Conservation (phyloP, 1,140 invertebrate species). For the Dendrolimus kikuchii region DNA sequence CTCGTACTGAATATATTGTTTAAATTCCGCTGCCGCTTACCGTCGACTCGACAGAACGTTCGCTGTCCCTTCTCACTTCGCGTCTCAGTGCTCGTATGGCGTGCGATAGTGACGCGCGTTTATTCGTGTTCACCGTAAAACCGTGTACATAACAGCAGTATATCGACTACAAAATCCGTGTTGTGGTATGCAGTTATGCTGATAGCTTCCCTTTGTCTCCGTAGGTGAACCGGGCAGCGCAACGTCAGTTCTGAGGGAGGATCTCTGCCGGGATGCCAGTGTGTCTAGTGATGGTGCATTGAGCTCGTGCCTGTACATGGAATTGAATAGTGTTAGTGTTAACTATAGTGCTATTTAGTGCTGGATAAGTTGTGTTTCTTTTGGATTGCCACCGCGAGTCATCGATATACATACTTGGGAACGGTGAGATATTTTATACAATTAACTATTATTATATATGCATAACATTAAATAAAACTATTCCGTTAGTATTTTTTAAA, state of each 20-base stretch:
- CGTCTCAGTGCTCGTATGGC: conserved; percentile 55
- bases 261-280: conserved; percentile 48
- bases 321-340: conserved; percentile 56
- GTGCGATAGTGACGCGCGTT: conserved; percentile 50
- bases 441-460: conserved; percentile 2
- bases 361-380: conserved; percentile 65
- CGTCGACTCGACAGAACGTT: conserved; percentile 9
- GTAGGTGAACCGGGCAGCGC: conserved; percentile 48
- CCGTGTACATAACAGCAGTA: conserved; percentile 21
- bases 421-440: conserved; percentile 41
- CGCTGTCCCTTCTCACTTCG: conserved; percentile 17
- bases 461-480: too few relatives aligned
- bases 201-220: conserved; percentile 49
- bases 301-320: conserved; percentile 42
- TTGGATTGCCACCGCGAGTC: conserved; percentile 67
- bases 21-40: conserved; percentile 24
- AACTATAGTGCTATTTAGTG: conserved; percentile 63
- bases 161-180: conserved; percentile 29
- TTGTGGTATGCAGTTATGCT: conserved; percentile 38
- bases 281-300: conserved; percentile 64
- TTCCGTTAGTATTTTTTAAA: too few relatives aligned
- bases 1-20: conserved; percentile 27
- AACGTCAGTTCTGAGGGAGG: conserved; percentile 22
- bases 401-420: conserved; percentile 58
- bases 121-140: conserved; percentile 17